Evolutionary conservation across 2,888 invertebrate genomes (phyloP).

Genomic region (Drosophila nigricruria): DNA sequence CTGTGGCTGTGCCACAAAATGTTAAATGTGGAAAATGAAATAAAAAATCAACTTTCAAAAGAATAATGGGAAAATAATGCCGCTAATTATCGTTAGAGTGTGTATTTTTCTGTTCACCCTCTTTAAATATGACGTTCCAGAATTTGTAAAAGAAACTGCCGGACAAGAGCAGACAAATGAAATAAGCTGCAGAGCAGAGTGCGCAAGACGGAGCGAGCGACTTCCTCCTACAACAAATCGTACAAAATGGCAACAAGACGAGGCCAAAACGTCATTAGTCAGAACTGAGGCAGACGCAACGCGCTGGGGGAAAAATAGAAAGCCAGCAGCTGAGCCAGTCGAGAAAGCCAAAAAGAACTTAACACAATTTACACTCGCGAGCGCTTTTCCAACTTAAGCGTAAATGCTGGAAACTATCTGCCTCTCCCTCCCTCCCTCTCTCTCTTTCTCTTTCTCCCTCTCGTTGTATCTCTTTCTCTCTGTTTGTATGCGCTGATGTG

Average conservation of each 20-base stretch:
- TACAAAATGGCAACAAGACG: conserved; percentile 45
- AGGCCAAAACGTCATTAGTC: conserved; percentile 68
- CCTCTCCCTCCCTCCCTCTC: background rate
- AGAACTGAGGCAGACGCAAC: conserved; percentile 46
- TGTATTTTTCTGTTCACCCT: conserved; percentile 43
- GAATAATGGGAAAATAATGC: conserved; percentile 80
- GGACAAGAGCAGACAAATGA: conserved; percentile 46
- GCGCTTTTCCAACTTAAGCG: conserved; percentile 73
- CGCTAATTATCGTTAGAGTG: conserved; percentile 71
- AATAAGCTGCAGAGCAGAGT: conserved; percentile 38
- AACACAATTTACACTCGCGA: conserved; percentile 79
- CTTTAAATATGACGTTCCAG: conserved; percentile 60
- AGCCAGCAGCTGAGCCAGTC: conserved; percentile 48
- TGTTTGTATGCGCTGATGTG: conserved; percentile 35
- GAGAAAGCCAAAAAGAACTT: conserved; percentile 80
- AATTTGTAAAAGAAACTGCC: conserved; percentile 66
- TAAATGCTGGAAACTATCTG: conserved; percentile 57
- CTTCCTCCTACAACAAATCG: conserved; percentile 69
- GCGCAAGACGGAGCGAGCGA: conserved; percentile 18
- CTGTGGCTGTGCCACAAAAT: conserved; percentile 18
- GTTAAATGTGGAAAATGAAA: conserved; percentile 36
- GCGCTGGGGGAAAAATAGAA: conserved; percentile 56
- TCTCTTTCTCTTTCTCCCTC: conserved; percentile 3
- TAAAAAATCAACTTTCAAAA: conserved; percentile 36
- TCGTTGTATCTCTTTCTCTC: conserved; percentile 15